phyloP scores from a whole-genome alignment of 2,113 vertebrate species.

The Cichladusa arquata region DNA sequence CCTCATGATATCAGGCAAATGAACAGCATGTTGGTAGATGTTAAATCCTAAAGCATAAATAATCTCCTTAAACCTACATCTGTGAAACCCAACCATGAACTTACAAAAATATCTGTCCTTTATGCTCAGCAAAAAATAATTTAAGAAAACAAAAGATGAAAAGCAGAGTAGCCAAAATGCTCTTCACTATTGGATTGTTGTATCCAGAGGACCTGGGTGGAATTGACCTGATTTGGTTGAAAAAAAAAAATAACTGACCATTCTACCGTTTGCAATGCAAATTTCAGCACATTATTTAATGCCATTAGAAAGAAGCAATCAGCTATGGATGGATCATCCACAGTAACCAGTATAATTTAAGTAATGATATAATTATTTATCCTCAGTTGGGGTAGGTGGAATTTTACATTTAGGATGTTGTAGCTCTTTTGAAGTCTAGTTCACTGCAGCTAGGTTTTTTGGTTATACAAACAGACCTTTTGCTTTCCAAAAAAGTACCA shows the following conservation, averaged over 20 bases:
- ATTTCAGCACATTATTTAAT: not conserved
- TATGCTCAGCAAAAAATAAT: not conserved
- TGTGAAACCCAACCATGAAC: slow-evolving; percentile 32
- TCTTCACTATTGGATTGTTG: not conserved
- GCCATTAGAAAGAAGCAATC: not conserved
- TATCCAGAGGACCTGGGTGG: not conserved
- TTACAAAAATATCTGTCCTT: slow-evolving; percentile 23
- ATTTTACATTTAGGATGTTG: not conserved
- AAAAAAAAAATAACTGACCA: not conserved
- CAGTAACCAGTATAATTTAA: not conserved
- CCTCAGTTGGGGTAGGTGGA: not conserved
- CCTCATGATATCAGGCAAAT: slow-evolving; percentile 37
- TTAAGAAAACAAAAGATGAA: not conserved
- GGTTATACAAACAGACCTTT: not conserved
- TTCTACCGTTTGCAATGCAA: not conserved
- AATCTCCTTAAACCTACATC: slow-evolving; percentile 46
- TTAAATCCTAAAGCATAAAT: slow-evolving; percentile 49
- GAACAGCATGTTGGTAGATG: slow-evolving; percentile 19
- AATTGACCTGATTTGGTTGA: not conserved
- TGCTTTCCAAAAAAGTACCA: not conserved
- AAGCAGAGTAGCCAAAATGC: not conserved
- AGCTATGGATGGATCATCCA: not conserved
- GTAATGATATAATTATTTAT: not conserved
- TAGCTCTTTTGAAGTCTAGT: not conserved
- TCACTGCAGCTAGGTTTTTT: not conserved